Conservation (phyloP, 2,888 invertebrate genomes). For the Rhagophthalmus giganteus region DNA sequence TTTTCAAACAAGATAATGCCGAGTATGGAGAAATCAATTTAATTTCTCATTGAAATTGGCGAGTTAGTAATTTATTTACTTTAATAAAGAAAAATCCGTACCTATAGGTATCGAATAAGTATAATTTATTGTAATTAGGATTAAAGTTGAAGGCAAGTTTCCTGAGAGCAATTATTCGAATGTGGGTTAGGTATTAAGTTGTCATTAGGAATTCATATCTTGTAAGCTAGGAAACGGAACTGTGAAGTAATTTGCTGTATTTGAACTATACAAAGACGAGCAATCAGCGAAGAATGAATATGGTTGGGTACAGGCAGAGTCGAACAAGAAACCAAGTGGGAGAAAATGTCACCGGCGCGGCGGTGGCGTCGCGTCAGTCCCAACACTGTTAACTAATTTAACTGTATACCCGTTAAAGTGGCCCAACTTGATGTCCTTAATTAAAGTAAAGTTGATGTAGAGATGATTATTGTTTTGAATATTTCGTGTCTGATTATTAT, state of each 20-base stretch:
- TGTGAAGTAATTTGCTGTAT: conserved; percentile 20
- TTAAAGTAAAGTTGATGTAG: no score
- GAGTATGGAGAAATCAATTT: no score
- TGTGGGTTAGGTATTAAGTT: conserved; percentile 19
- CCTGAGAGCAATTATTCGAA: conserved; percentile 15
- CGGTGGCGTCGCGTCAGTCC: neutral
- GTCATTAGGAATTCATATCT: conserved; percentile 23
- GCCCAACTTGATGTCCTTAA: no score
- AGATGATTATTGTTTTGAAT: neutral
- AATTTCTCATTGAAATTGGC: no score
- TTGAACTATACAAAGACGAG: conserved; percentile 20
- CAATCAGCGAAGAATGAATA: conserved; percentile 18
- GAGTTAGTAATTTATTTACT: no score
- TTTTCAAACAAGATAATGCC: no score
- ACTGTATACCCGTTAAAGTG: no score
- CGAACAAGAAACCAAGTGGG: conserved; percentile 1
- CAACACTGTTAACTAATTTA: neutral
- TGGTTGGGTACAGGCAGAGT: conserved; percentile 6
- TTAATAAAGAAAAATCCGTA: neutral
- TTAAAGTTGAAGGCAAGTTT: conserved; percentile 5
- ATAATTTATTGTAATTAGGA: conserved; percentile 1
- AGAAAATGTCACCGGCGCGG: neutral
- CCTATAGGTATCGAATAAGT: neutral
- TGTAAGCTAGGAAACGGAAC: conserved; percentile 20
- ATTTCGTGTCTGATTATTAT: neutral